Conservation (phyloP, 2,888 invertebrate species). For the Polietes domitor region DNA sequence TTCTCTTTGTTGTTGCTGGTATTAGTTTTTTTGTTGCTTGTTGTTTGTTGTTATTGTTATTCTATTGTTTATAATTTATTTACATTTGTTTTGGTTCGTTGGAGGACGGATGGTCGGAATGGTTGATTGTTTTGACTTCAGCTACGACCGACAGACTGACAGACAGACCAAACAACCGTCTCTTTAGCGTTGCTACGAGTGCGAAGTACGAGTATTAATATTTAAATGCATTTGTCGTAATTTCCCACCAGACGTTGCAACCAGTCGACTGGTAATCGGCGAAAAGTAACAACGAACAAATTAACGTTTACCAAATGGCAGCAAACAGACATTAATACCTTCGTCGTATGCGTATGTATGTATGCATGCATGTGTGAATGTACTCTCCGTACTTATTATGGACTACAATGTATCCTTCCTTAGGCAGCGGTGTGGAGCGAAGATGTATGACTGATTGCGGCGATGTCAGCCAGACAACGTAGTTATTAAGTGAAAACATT, state of each 20-base stretch:
- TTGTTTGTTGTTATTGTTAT: constrained; percentile 6
- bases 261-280: constrained; percentile 11
- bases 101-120: background rate
- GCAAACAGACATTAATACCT: constrained; percentile 25
- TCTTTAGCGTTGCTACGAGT: background rate
- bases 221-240: constrained; percentile 27
- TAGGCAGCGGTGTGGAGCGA: background rate
- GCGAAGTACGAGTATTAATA: background rate
- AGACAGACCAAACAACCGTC: background rate
- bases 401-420: background rate
- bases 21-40: no score
- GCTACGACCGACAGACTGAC: background rate
- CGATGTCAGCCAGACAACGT: constrained; percentile 18
- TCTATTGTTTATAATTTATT: constrained; percentile 19
- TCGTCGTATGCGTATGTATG: no score
- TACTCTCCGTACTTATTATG: no score
- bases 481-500: constrained; percentile 25
- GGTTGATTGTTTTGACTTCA: background rate
- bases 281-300: constrained; percentile 30
- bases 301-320: constrained; percentile 32
- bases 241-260: constrained; percentile 44
- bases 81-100: constrained; percentile 20
- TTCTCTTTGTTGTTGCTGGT: background rate
- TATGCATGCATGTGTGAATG: no score
- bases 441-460: background rate